Percentiles rank a stretch among this genome's conserved stretches.
phyloP scores from a whole-genome alignment of 2,888 invertebrate species.

The Glomeris marginata region DNA sequence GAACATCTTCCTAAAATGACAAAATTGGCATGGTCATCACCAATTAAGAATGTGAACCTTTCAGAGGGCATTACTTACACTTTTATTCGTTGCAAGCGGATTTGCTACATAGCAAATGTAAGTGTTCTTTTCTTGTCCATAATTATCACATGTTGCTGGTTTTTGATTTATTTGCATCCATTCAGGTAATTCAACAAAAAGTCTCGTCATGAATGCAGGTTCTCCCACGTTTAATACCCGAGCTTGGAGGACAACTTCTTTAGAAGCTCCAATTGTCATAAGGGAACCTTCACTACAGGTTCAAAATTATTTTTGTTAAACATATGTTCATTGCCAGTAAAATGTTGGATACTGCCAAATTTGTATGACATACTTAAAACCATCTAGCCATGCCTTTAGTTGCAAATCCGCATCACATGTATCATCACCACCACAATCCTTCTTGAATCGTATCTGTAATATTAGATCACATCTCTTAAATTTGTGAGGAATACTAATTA shows the following conservation, averaged over 20 bases:
- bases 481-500: too few species aligned
- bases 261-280: slow-evolving; percentile 3
- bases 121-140: background rate
- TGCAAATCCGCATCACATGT: slow-evolving; percentile 6
- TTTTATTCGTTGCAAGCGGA: slow-evolving; percentile 2
- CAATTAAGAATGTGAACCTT: background rate
- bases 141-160: slow-evolving; percentile 4
- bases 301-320: background rate
- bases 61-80: background rate
- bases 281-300: background rate
- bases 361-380: background rate
- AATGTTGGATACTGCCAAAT: background rate
- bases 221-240: slow-evolving; percentile 2
- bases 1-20: background rate
- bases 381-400: slow-evolving; percentile 1
- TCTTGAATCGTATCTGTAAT: slow-evolving; percentile 5
- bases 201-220: slow-evolving; percentile 3
- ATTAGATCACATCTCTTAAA: too few species aligned
- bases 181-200: slow-evolving; percentile 2
- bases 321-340: background rate
- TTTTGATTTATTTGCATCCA: slow-evolving; percentile 9
- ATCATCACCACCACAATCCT: slow-evolving; percentile 9
- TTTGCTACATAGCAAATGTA: slow-evolving; percentile 5
- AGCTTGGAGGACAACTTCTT: slow-evolving; percentile 1
- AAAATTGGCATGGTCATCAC: background rate